Conservation (phyloP, 2,113 vertebrate genomes). For the Malurus melanocephalus region DNA sequence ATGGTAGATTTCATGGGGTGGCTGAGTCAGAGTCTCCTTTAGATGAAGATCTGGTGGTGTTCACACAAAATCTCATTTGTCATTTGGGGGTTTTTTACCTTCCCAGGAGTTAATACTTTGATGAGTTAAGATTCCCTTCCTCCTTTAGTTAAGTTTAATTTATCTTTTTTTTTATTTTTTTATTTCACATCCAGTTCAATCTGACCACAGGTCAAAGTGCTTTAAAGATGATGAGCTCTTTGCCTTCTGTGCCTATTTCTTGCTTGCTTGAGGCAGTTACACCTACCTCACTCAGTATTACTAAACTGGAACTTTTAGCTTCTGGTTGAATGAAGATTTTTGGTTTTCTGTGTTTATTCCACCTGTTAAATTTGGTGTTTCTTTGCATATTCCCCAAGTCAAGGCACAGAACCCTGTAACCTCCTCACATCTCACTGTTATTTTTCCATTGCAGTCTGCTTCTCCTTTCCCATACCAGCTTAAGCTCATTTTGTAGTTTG, state of each 20-base stretch:
- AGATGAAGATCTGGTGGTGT: not conserved
- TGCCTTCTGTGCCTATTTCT: not conserved
- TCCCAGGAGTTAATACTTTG: not conserved
- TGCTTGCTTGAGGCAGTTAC: not conserved
- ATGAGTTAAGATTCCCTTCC: not conserved
- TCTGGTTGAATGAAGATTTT: not conserved
- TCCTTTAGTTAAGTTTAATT: not conserved
- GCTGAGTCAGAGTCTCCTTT: not conserved
- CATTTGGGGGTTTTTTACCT: not conserved
- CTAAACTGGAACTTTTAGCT: not conserved
- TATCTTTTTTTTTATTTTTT: not conserved
- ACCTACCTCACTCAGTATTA: not conserved
- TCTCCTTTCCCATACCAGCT: not conserved
- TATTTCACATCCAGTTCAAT: not conserved
- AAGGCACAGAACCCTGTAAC: accelerated
- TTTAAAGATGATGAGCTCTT: not conserved
- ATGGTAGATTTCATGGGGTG: not conserved
- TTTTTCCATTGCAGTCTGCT: not conserved
- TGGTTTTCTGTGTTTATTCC: not conserved
- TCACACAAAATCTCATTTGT: not conserved
- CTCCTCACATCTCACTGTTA: not conserved
- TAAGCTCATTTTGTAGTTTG: not conserved
- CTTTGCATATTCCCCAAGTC: not conserved
- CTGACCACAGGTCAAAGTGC: not conserved
- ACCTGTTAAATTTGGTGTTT: not conserved